These are phyloP conservation scores for Sparidentex hasta DNA, from an alignment of 2,797 vertebrate species.

Conservation along the genomic window DNA sequence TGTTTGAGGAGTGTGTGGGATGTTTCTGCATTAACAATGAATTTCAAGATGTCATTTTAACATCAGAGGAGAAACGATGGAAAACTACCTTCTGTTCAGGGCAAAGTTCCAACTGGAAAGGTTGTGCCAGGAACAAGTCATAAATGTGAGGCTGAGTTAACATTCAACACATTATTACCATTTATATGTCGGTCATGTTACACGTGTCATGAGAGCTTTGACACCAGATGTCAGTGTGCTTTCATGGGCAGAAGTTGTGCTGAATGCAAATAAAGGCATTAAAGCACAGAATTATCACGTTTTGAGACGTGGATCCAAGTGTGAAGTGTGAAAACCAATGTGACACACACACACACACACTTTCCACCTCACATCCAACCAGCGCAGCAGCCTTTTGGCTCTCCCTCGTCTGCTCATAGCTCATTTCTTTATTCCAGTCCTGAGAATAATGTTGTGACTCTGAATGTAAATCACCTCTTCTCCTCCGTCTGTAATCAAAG, in stretches of 20 bases:
- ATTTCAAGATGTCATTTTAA: background rate
- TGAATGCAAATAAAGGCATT: too few relatives aligned
- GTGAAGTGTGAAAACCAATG: background rate
- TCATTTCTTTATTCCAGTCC: background rate
- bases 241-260: too few relatives aligned
- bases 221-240: too few relatives aligned
- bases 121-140: too few relatives aligned
- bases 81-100: too few relatives aligned
- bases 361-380: background rate
- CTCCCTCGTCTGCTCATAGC: background rate
- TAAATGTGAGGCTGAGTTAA: too few relatives aligned
- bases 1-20: too few relatives aligned
- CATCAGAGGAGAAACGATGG: too few relatives aligned
- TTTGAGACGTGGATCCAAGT: background rate
- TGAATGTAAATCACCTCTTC: conserved; percentile 20
- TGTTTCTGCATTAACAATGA: background rate
- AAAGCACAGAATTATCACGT: background rate
- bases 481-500: conserved; percentile 22
- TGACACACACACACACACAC: background rate
- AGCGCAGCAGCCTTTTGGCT: background rate
- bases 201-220: too few relatives aligned
- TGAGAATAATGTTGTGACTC: conserved; percentile 21
- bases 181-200: too few relatives aligned
- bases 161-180: too few relatives aligned
- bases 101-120: too few relatives aligned